Conservation (phyloP, 30 jellyfish, hydroid and myxozoan genomes). For the Aurelia sp. region DNA sequence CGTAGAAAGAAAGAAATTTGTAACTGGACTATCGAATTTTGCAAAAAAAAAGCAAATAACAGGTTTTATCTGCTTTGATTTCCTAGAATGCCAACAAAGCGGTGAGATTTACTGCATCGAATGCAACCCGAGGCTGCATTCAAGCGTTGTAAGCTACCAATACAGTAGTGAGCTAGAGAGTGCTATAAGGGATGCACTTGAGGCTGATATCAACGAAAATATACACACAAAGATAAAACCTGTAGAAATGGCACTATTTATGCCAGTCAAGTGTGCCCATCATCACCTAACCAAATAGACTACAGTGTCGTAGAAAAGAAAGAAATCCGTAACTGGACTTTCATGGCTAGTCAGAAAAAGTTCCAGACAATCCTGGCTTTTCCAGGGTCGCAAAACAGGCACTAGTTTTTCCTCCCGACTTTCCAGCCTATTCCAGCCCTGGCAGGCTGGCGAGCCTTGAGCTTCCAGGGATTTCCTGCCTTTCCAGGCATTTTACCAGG, state of each 20-base stretch:
- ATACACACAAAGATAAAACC: not conserved
- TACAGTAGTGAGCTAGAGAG: not conserved
- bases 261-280: no score
- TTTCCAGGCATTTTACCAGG: no score
- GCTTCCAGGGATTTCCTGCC: no score
- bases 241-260: not conserved
- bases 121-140: slow-evolving; percentile 37
- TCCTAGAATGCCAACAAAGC: not conserved
- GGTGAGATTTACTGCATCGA: slow-evolving; percentile 18
- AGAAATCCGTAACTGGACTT: no score
- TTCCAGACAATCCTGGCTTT: no score
- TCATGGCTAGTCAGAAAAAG: no score
- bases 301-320: no score
- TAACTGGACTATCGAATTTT: slow-evolving; percentile 3
- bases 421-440: no score
- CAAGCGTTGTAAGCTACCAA: not conserved
- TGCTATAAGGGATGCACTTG: not conserved
- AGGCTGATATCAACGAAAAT: not conserved
- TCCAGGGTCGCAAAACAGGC: no score
- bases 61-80: slow-evolving; percentile 15
- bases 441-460: no score
- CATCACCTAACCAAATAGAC: no score
- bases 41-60: not conserved
- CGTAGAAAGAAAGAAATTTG: not conserved
- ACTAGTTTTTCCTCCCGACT: no score